Percentiles rank a stretch among this genome's conserved stretches.
Evolutionary conservation across 2,888 invertebrate species (phyloP).

Genomic region (Drosophila lutescens): DNA sequence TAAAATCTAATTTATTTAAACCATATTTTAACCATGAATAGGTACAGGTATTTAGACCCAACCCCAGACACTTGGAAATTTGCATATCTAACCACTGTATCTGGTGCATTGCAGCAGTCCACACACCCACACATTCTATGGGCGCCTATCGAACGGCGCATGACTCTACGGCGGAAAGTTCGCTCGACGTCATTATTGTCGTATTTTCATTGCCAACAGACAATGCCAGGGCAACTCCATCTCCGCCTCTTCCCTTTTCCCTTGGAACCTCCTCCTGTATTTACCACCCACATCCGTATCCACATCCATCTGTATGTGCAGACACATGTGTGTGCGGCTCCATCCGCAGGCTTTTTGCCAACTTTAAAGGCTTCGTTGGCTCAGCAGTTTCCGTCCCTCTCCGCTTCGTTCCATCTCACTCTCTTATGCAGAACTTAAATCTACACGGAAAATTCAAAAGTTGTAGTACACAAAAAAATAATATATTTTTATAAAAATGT

Average conservation of each 20-base stretch:
- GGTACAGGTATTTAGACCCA: not conserved
- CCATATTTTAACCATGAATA: not conserved
- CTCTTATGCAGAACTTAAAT: constrained; percentile 26
- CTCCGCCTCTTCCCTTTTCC: constrained; percentile 27
- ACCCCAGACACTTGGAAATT: not conserved
- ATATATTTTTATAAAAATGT: not conserved
- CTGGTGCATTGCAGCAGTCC: constrained; percentile 11
- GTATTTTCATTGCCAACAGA: constrained; percentile 81
- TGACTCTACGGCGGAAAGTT: constrained; percentile 49
- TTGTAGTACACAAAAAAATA: no score
- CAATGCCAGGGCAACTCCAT: constrained; percentile 75
- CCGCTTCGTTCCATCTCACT: constrained; percentile 6
- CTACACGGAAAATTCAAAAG: not conserved
- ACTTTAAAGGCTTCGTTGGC: constrained; percentile 78
- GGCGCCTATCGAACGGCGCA: constrained; percentile 62
- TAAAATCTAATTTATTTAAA: no score
- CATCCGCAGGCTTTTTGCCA: constrained; percentile 71
- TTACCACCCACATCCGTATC: constrained; percentile 53
- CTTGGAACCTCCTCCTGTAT: constrained; percentile 23
- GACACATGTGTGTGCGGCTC: constrained; percentile 38
- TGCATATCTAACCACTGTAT: constrained; percentile 6
- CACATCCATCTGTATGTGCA: constrained; percentile 19
- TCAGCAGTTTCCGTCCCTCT: constrained; percentile 55
- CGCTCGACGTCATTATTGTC: constrained; percentile 48
- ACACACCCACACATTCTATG: constrained; percentile 17